Conservation (phyloP, 1,140 invertebrate genomes). For the Lycorma delicatula region DNA sequence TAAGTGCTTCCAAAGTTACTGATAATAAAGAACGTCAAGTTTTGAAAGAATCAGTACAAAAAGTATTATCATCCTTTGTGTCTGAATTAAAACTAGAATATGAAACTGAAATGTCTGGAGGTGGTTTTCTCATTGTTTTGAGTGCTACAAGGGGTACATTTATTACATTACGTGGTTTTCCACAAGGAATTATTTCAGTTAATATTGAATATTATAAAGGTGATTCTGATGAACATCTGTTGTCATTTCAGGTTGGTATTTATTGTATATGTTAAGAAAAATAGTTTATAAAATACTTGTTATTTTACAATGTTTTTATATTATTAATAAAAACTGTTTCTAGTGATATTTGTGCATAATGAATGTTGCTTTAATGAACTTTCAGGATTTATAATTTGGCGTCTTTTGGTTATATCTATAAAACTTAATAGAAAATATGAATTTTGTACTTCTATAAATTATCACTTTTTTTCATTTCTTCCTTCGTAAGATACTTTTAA, state of each 20-base stretch:
- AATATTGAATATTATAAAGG: conserved; percentile 73
- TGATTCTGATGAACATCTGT: conserved; percentile 57
- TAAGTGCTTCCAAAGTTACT: conserved; percentile 54
- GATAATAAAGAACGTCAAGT: conserved; percentile 53
- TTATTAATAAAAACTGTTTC: too few species aligned
- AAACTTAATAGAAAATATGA: too few species aligned
- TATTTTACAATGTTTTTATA: too few species aligned
- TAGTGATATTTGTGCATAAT: too few species aligned
- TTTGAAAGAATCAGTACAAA: conserved; percentile 44
- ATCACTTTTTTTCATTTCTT: too few species aligned
- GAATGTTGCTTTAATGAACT: too few species aligned
- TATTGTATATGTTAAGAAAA: too few species aligned
- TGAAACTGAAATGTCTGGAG: conserved; percentile 46
- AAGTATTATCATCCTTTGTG: conserved; percentile 57
- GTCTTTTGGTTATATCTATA: too few species aligned
- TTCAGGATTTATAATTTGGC: too few species aligned
- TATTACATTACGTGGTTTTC: conserved; percentile 60
- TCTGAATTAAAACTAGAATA: conserved; percentile 52
- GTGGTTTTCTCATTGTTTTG: conserved; percentile 55
- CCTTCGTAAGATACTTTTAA: too few species aligned
- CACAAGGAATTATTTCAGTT: conserved; percentile 61
- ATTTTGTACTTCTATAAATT: too few species aligned
- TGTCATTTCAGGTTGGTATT: conserved; percentile 68
- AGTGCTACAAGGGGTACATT: conserved; percentile 56
- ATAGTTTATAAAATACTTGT: too few species aligned